phyloP scores from a whole-genome alignment of 2,888 invertebrate genomes.

The Epiblema foenella region DNA sequence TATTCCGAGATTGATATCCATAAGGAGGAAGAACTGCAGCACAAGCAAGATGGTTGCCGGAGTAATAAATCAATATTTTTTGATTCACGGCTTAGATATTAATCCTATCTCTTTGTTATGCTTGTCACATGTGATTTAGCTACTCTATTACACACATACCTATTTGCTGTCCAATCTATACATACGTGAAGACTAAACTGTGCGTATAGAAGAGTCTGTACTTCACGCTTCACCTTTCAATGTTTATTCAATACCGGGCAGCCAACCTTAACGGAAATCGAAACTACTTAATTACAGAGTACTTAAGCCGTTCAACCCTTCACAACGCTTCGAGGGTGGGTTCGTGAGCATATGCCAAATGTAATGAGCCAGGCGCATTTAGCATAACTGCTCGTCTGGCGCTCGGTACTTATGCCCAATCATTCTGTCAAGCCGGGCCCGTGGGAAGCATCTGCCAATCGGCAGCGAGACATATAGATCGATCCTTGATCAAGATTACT shows the following conservation, averaged over 20 bases:
- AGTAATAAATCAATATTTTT: not conserved
- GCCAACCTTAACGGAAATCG: slow-evolving; percentile 27
- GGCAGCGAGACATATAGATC: slow-evolving; percentile 39
- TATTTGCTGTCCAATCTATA: not conserved
- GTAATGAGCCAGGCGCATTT: slow-evolving; percentile 70
- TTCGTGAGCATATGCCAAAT: slow-evolving; percentile 75
- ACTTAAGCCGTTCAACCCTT: slow-evolving; percentile 37
- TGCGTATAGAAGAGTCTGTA: not conserved
- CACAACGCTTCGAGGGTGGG: slow-evolving; percentile 53
- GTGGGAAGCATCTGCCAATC: slow-evolving; percentile 68
- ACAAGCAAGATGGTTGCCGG: not conserved
- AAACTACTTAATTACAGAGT: slow-evolving; percentile 31
- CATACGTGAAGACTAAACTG: not conserved
- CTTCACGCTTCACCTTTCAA: slow-evolving; percentile 11
- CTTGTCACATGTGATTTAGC: too few relatives aligned
- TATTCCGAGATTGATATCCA: not conserved
- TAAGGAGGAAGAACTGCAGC: not conserved
- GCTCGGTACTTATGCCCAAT: slow-evolving; percentile 75
- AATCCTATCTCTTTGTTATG: too few relatives aligned
- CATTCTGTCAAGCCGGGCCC: slow-evolving; percentile 75
- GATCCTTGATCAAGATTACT: slow-evolving; percentile 29
- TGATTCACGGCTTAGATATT: too few relatives aligned
- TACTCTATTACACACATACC: too few relatives aligned
- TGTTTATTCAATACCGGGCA: not conserved
- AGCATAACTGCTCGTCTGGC: slow-evolving; percentile 63